Percentiles rank a stretch among this genome's conserved stretches.
Evolutionary conservation across 2,113 vertebrate genomes (phyloP).

Genomic region (Onychorhynchus coronatus): DNA sequence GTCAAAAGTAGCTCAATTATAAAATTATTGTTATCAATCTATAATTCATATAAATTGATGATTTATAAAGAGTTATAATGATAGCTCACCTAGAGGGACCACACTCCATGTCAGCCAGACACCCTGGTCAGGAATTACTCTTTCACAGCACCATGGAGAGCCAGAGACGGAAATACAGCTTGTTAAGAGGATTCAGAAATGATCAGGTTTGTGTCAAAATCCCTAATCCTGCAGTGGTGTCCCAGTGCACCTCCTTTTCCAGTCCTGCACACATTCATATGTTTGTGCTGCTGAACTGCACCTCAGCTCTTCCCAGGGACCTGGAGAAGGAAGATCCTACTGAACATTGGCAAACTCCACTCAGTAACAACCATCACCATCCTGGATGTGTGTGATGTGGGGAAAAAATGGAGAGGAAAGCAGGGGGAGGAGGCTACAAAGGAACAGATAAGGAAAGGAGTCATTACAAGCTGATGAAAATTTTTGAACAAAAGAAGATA

Average conservation of each 20-base stretch:
- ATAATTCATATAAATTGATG: not conserved
- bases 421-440: not conserved
- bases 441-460: not conserved
- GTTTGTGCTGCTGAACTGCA: not conserved
- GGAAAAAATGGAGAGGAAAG: not conserved
- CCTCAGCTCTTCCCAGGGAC: not conserved
- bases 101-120: not conserved
- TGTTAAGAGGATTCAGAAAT: no score
- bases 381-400: not conserved
- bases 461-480: not conserved
- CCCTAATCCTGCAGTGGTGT: not conserved
- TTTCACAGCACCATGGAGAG: not conserved
- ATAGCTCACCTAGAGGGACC: not conserved
- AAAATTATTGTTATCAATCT: not conserved
- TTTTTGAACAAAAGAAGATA: not conserved
- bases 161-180: not conserved
- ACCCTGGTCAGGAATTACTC: not conserved
- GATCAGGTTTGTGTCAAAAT: not conserved
- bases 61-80: not conserved
- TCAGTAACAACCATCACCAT: not conserved
- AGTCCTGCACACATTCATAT: rapidly evolving
- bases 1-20: not conserved
- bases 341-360: not conserved
- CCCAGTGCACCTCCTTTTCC: not conserved
- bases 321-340: not conserved